phyloP scores from a whole-genome alignment of 2,113 vertebrate species.

The Salminus brasiliensis region DNA sequence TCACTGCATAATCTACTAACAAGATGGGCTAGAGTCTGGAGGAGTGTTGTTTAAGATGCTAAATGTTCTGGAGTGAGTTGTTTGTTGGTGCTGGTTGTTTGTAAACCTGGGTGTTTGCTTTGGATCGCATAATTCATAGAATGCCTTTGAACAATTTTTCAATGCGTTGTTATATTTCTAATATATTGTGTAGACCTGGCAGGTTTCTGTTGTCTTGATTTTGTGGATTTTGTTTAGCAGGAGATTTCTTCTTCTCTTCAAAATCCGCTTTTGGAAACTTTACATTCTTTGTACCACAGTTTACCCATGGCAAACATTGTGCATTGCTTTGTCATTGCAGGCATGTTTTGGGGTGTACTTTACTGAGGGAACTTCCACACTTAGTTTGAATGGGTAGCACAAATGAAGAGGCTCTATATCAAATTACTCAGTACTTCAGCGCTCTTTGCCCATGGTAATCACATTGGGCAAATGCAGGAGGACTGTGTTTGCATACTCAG shows the following conservation, averaged over 20 bases:
- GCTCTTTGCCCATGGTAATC: background rate
- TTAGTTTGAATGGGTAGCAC: background rate
- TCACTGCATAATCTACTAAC: no score
- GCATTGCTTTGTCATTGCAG: background rate
- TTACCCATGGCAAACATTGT: background rate
- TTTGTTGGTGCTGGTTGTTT: no score
- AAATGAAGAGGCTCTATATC: background rate
- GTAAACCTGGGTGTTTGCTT: no score
- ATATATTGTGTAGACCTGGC: no score
- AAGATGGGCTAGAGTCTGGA: no score
- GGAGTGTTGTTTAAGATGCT: no score
- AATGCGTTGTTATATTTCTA: no score
- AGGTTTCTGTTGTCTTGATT: background rate
- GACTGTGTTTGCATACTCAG: constrained; percentile 23
- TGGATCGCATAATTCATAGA: no score
- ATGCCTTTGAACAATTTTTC: no score
- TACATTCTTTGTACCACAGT: background rate
- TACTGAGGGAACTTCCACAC: background rate
- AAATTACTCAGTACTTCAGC: background rate
- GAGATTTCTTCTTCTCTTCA: background rate
- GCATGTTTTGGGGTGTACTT: background rate
- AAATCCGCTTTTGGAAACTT: background rate
- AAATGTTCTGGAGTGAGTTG: no score
- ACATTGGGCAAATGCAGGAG: background rate
- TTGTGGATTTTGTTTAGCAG: background rate